phyloP scores from a whole-genome alignment of 2,888 invertebrate species.

The Andrena flavipes region DNA sequence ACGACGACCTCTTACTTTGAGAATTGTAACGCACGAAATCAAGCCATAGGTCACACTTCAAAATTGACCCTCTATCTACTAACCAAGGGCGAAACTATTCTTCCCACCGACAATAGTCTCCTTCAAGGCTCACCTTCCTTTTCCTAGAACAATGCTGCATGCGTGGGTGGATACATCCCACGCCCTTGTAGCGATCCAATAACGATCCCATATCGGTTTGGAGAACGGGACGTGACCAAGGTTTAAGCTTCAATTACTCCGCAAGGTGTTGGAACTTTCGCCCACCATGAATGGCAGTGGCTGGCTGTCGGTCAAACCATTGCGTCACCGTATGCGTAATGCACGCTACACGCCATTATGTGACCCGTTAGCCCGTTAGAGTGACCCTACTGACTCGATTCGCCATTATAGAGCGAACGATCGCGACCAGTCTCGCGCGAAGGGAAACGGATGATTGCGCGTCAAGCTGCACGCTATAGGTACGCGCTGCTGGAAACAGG shows the following conservation, averaged over 20 bases:
- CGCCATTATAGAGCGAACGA: slow-evolving; percentile 54
- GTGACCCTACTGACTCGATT: slow-evolving; percentile 72
- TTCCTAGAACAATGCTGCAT: neutral
- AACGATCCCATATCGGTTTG: neutral
- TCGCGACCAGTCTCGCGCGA: slow-evolving; percentile 46
- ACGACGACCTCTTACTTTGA: too few species aligned
- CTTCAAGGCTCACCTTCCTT: too few species aligned
- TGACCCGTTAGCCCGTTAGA: slow-evolving; percentile 70
- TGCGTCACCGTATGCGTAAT: slow-evolving; percentile 70
- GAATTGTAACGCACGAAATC: too few species aligned
- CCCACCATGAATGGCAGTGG: slow-evolving; percentile 60
- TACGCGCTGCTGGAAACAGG: neutral
- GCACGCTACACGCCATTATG: slow-evolving; percentile 58
- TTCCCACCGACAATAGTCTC: too few species aligned
- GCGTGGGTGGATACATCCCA: neutral
- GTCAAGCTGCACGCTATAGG: neutral
- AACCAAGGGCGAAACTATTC: too few species aligned
- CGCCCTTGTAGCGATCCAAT: too few species aligned
- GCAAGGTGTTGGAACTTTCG: slow-evolving; percentile 61
- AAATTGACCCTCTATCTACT: too few species aligned
- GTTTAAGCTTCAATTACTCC: slow-evolving; percentile 14
- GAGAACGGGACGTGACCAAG: neutral
- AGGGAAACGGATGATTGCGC: slow-evolving; percentile 46
- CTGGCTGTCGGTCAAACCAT: slow-evolving; percentile 60
- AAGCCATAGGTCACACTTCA: too few species aligned